Base-by-base conservation (phyloP, 35 echinoderm and acorn worm genomes). In the Holothuria glaberrima region DNA sequence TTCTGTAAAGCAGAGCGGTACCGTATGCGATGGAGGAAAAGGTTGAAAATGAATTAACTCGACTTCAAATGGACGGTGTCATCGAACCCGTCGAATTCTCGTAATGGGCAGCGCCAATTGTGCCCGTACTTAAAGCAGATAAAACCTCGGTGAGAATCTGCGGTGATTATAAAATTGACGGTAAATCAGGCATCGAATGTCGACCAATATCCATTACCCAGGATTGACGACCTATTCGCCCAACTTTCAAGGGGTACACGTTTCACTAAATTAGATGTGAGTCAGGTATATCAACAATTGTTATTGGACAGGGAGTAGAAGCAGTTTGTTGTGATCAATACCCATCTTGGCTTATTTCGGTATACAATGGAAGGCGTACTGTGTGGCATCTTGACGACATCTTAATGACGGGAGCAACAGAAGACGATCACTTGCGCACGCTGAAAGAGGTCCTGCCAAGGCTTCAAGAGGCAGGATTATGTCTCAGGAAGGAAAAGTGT, bases 321-420 rank as follows among this genome's bases (percentile, higher is more conserved):
- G 29, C 31, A 88, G 16, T 88, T 76, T 57, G 67, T 71, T 25
- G 68, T n/a, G n/a, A n/a, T n/a, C n/a, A n/a, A n/a, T n/a, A n/a
- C 89, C 4, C 83, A 89, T 12, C 93, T 90, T 9, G 71, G 83
- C 21, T 68, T 94, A 12, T 90, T 87, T 32, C 87, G 90, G 45
- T 16, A 63, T 22, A 56, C 67, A 4, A 94, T 94, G 76, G 93
- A 91, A 41, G 68, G 75, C n/a, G 38, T 91, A 6, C 59, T 91
- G 12, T 76, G 65, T 45, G 92, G 77, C 88, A 80, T 28, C 62
- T 88, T 2, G 90, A 94, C 85, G 93, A 94, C 62, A 83, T 94
- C 25, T 48, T 93, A 19, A 88, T 94, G 14, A 88, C 89, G 0
- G 83, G 71, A 33, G 28, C 34, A 18, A 35, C 70, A 29, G 62